phyloP scores from a whole-genome alignment of 1,140 invertebrate genomes.

The Panagrolaimus sp. region DNA sequence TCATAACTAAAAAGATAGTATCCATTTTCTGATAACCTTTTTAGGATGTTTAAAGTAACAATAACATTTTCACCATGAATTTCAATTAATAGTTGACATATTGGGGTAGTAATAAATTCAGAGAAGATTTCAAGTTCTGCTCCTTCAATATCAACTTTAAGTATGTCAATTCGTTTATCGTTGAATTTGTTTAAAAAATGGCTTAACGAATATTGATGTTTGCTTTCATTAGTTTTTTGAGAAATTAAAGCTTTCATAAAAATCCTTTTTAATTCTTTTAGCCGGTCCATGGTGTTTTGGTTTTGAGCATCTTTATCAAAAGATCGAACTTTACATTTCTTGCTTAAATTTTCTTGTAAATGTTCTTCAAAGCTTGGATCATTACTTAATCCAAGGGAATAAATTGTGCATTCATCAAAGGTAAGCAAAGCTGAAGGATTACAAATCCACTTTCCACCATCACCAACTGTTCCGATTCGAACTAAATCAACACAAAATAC shows the following conservation, averaged over 20 bases:
- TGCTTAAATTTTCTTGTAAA: neutral
- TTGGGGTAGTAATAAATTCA: too few species aligned
- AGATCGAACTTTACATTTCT: neutral
- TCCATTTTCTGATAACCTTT: too few species aligned
- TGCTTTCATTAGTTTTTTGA: neutral
- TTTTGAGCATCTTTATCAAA: neutral
- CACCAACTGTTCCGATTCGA: neutral
- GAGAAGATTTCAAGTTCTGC: too few species aligned
- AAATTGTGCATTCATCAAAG: neutral
- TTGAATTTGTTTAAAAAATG: neutral
- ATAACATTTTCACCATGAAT: too few species aligned
- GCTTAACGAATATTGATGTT: neutral
- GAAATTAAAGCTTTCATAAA: neutral
- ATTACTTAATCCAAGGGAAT: neutral
- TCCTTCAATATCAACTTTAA: conserved; percentile 6
- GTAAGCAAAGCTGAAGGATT: neutral
- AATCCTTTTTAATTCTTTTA: neutral
- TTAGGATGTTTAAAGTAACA: too few species aligned
- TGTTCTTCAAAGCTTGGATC: neutral
- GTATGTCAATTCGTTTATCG: neutral
- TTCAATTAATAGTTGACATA: too few species aligned
- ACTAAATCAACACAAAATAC: neutral
- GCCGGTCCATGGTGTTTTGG: neutral
- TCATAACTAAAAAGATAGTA: too few species aligned
- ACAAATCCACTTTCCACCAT: conserved; percentile 9